Conservation (phyloP, 2,113 vertebrate genomes). For the Clarias macrocephalus region DNA sequence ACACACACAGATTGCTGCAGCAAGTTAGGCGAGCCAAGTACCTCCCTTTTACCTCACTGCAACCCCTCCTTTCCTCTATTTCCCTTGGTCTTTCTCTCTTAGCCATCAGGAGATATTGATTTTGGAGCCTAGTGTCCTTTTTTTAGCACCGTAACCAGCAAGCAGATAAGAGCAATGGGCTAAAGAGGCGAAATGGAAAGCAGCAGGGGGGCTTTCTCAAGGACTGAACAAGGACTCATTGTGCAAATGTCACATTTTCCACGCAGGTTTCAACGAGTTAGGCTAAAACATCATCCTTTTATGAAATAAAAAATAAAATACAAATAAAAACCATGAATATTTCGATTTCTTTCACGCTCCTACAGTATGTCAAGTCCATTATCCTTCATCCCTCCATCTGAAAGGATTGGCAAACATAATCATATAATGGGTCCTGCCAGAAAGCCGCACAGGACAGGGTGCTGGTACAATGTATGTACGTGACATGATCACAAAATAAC, state of each 20-base stretch:
- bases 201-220: conserved; percentile 14
- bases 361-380: neutral
- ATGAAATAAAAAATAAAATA: too few species aligned
- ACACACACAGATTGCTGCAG: conserved; percentile 43
- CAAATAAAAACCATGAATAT: neutral
- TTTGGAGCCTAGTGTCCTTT: conserved; percentile 67
- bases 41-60: conserved; percentile 20
- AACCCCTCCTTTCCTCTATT: conserved; percentile 43
- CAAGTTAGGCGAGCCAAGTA: conserved; percentile 38
- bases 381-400: conserved; percentile 19
- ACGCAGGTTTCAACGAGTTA: neutral
- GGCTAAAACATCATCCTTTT: neutral
- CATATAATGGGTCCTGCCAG: conserved; percentile 32
- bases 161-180: conserved; percentile 12
- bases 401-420: conserved; percentile 44
- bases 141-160: conserved; percentile 69
- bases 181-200: conserved; percentile 20
- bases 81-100: conserved; percentile 49
- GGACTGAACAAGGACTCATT: neutral
- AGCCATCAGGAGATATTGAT: conserved; percentile 71
- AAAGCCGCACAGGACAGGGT: neutral
- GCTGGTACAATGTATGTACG: neutral
- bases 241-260: neutral
- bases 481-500: neutral
- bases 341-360: too few species aligned